Percentiles rank a stretch among this genome's conserved stretches.
phyloP scores from a whole-genome alignment of 2,888 invertebrate genomes.

The Physocephala rufipes region DNA sequence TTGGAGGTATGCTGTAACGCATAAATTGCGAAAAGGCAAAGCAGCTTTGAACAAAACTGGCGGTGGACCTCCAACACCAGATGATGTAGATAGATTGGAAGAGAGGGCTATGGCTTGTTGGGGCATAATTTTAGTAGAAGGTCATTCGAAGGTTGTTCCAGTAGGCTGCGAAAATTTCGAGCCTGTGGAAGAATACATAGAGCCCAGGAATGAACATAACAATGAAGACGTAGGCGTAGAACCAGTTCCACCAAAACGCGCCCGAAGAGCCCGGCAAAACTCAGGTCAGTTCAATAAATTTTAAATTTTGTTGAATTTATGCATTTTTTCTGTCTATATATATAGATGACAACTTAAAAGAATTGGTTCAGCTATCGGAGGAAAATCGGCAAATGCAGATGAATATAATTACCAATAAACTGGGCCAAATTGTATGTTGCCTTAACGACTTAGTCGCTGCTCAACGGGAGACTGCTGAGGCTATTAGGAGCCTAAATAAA shows the following conservation, averaged over 20 bases:
- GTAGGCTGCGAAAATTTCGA: neutral
- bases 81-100: neutral
- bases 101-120: constrained; percentile 3
- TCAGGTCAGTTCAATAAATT: neutral
- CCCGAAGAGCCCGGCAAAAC: neutral
- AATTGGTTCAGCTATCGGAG: neutral
- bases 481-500: too few species aligned
- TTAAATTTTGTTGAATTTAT: neutral
- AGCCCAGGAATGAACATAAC: too few species aligned
- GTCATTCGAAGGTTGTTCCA: neutral
- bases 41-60: neutral
- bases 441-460: neutral
- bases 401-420: neutral
- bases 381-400: neutral
- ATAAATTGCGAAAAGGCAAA: neutral
- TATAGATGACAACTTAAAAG: neutral
- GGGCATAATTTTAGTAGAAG: neutral
- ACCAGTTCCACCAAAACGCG: neutral
- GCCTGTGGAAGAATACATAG: too few species aligned
- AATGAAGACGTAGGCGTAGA: too few species aligned
- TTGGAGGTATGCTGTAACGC: neutral
- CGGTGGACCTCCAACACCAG: neutral
- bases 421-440: neutral
- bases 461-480: neutral
- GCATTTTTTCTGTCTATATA: neutral